These are phyloP conservation scores for Fistularia commersonii DNA, from an alignment of 2,797 vertebrate genomes.

Conservation along the genomic window DNA sequence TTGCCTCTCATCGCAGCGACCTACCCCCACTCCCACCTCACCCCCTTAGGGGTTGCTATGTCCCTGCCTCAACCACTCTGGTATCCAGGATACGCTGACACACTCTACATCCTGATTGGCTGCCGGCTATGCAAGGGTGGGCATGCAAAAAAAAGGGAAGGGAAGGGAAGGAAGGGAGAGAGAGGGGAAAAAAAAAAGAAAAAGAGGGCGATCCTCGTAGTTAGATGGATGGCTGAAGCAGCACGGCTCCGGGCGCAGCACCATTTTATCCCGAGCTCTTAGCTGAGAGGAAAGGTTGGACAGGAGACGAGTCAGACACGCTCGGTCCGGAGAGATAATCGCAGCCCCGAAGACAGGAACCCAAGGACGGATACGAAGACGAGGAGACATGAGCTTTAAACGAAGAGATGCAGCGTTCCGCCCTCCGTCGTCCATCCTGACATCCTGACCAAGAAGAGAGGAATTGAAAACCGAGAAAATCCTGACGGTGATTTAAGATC, in stretches of 20 bases:
- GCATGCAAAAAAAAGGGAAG: conserved; percentile 22
- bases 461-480: no score
- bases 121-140: conserved; percentile 49
- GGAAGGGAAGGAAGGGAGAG: conserved; percentile 3
- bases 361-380: conserved; percentile 19
- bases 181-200: conserved; percentile 29
- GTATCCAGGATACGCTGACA: conserved; percentile 76
- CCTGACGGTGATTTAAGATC: conserved; percentile 1
- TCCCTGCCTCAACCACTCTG: conserved; percentile 64
- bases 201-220: conserved; percentile 49
- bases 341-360: conserved; percentile 4
- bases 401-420: conserved; percentile 33
- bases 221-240: conserved; percentile 61
- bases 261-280: conserved; percentile 46
- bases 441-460: conserved; percentile 35
- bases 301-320: conserved; percentile 4
- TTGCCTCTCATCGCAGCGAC: conserved; percentile 7
- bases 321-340: conserved; percentile 21
- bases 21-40: conserved; percentile 23
- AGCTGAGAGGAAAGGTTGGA: conserved; percentile 23
- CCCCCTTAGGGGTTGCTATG: conserved; percentile 58
- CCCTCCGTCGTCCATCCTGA: conserved; percentile 33
- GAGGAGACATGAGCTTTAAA: conserved; percentile 28
- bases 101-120: conserved; percentile 68
- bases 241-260: conserved; percentile 44